Evolutionary conservation across 2,113 vertebrate genomes (phyloP).

Genomic region (Hipposideros armiger): DNA sequence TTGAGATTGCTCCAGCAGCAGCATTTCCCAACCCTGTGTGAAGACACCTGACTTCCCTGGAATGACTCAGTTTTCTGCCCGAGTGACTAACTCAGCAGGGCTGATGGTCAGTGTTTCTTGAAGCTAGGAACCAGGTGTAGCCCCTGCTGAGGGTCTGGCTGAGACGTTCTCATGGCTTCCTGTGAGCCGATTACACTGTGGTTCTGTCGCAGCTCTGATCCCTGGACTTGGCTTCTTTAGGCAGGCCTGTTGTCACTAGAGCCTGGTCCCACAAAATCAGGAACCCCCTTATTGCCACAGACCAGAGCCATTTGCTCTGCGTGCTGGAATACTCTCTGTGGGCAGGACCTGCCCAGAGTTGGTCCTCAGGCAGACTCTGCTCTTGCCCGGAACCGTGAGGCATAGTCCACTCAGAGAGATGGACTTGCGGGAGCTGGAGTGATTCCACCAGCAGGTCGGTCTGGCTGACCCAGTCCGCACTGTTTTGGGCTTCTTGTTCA

Average conservation of each 20-base stretch:
- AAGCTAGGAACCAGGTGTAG: neutral
- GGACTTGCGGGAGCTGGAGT: neutral
- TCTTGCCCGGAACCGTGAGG: neutral
- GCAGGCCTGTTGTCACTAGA: neutral
- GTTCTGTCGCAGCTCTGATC: neutral
- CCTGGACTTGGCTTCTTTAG: neutral
- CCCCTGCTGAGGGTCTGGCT: neutral
- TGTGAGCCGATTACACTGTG: neutral
- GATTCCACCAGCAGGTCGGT: neutral
- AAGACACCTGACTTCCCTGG: neutral
- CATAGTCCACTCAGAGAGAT: neutral
- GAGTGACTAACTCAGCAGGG: neutral
- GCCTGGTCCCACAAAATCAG: neutral
- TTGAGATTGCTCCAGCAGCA: slow-evolving; percentile 73
- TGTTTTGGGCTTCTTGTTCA: neutral
- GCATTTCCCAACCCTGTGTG: slow-evolving; percentile 66
- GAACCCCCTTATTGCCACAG: slow-evolving; percentile 6
- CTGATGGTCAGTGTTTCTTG: neutral
- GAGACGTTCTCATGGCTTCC: neutral
- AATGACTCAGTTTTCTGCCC: neutral
- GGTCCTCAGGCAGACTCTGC: neutral
- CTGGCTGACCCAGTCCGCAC: neutral
- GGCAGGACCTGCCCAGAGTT: neutral
- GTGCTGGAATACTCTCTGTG: neutral
- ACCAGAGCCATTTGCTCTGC: neutral